Conservation (phyloP, 2,797 vertebrate species). For the Crocidura indochinensis region DNA sequence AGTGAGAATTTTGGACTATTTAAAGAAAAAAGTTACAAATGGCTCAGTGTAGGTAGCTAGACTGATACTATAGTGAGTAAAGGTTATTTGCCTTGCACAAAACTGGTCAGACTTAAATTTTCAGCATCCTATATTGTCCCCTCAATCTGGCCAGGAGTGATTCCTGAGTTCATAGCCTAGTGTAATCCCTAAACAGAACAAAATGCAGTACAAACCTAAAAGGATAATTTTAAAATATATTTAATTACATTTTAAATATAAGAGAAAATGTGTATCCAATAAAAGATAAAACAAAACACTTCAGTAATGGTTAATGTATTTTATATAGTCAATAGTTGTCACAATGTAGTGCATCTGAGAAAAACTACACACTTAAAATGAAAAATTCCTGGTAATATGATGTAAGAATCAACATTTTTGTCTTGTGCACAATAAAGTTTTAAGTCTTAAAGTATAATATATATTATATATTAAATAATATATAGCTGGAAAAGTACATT, state of each 20-base stretch:
- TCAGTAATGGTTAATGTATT: not conserved
- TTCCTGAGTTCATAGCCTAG: too few species aligned
- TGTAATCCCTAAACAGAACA: too few species aligned
- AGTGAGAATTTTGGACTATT: not conserved
- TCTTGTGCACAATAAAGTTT: not conserved
- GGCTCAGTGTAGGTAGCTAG: not conserved
- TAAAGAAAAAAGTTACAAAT: not conserved
- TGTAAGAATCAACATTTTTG: not conserved
- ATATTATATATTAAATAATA: not conserved
- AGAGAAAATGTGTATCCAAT: not conserved
- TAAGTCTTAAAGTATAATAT: not conserved
- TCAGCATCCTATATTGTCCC: too few species aligned
- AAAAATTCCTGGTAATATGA: not conserved
- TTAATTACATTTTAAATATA: not conserved
- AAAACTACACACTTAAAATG: not conserved
- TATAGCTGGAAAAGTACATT: not conserved
- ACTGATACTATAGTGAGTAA: too few species aligned
- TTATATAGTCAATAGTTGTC: not conserved
- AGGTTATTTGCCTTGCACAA: too few species aligned
- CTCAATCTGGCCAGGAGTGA: too few species aligned
- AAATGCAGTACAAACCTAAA: too few species aligned
- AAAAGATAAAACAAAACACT: slow-evolving; percentile 4
- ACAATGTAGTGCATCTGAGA: not conserved
- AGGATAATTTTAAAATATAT: too few species aligned
- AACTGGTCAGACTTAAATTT: too few species aligned